Base-by-base conservation (phyloP, 2,888 invertebrate species). In the Pogonocherus hispidulus region DNA sequence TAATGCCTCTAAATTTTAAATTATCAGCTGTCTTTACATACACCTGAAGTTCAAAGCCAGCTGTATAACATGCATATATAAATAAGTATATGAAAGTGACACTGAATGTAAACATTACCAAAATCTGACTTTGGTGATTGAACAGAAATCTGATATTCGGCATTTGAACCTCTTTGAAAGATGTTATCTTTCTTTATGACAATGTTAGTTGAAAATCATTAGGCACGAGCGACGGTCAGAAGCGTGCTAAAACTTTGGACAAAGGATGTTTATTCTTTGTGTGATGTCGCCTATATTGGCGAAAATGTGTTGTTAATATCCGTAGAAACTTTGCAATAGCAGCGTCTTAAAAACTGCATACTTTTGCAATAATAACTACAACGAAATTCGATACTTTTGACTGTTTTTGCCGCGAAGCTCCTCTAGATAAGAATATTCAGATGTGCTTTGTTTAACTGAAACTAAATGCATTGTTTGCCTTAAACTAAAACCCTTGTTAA, bases 291-390 rank as follows among this genome's bases (percentile, higher is more conserved):
- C n/a, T 14, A 49, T n/a, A 49, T n/a, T 23, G 1, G 3, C 23
- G 14, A 11, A 51, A 8, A 23, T 49, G 11, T 22, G 11, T 22
- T 14, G n/a, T 14, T 5, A 14, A 46, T 46, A 46, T 22, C n/a
- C 3, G n/a, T n/a, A n/a, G n/a, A 49, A 49, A 22, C 3, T 51
- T 23, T 51, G 22, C 49, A 3, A 23, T n/a, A 22, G 14, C 23
- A 51, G 23, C 49, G 23, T 14, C 14, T 51, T 51, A 3, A 22
- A 51, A 51, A 22, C 1, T 6, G 23, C 22, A n/a, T 14, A 51
- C n/a, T 14, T 23, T 6, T 23, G 49, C 23, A 51, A 23, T 51
- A 47, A 47, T 47, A 51, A 51, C n/a, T n/a, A n/a, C n/a, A n/a
- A n/a, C n/a, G 49, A 23, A 23, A 51, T 22, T 20, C 16, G 14